Evolutionary conservation across 2,113 vertebrate species (phyloP).

Genomic region (Phocoena phocoena): DNA sequence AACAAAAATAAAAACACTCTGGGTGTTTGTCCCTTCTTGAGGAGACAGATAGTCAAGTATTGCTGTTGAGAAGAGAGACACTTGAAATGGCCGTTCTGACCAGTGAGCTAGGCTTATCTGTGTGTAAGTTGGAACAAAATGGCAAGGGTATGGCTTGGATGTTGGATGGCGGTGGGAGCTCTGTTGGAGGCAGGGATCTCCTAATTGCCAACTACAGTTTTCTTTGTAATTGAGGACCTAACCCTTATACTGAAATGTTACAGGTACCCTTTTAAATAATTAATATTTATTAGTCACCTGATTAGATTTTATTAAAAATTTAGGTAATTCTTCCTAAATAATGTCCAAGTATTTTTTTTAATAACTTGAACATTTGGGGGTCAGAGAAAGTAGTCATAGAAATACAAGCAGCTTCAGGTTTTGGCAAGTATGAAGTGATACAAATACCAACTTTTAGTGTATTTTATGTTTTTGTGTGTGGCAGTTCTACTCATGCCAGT

Average conservation of each 20-base stretch:
- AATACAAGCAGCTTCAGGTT: neutral
- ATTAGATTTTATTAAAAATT: neutral
- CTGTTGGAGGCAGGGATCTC: neutral
- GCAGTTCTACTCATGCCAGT: neutral
- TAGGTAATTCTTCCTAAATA: neutral
- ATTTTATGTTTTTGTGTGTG: neutral
- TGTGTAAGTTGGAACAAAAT: neutral
- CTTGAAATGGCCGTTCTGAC: neutral
- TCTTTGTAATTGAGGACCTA: neutral
- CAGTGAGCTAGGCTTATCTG: neutral
- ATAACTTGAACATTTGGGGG: neutral
- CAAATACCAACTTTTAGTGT: neutral
- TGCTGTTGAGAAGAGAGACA: neutral
- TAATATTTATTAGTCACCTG: neutral
- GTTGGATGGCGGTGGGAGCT: neutral
- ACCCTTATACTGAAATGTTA: neutral
- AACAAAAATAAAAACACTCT: neutral
- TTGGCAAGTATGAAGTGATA: neutral
- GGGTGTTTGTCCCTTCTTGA: neutral
- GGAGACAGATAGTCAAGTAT: neutral
- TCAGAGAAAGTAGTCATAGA: neutral
- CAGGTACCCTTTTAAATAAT: neutral
- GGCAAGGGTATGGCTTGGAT: fast-evolving
- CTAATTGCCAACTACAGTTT: neutral
- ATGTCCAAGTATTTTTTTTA: neutral